These are phyloP conservation scores for Tarsius wallacei DNA, from an alignment of 2,797 vertebrate genomes.

Conservation along the genomic window DNA sequence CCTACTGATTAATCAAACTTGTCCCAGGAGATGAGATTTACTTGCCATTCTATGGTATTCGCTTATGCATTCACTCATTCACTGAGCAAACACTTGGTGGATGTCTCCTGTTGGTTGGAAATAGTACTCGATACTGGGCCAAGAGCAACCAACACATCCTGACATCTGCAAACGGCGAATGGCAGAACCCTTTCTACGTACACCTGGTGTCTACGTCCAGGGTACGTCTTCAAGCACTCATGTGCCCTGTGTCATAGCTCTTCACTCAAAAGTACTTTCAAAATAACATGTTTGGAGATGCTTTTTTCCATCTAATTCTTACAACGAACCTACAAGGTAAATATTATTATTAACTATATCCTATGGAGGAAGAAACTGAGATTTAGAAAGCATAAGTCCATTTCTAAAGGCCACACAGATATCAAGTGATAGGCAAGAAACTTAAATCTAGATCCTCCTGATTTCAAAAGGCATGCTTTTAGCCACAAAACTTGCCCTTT, in stretches of 20 bases:
- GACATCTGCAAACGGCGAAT: not conserved
- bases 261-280: constrained; percentile 40
- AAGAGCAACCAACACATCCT: not conserved
- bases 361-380: not conserved
- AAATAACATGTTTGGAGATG: not conserved
- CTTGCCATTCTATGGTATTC: not conserved
- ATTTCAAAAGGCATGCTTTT: not conserved
- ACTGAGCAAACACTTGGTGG: not conserved
- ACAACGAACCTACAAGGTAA: not conserved
- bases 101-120: not conserved
- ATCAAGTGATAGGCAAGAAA: not conserved
- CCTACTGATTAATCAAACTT: not conserved
- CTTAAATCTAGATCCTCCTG: not conserved
- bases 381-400: not conserved
- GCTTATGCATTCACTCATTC: constrained; percentile 17
- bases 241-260: not conserved
- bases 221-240: not conserved
- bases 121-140: not conserved
- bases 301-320: constrained; percentile 38
- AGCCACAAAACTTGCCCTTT: not conserved
- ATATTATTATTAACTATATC: not conserved
- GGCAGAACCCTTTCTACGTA: not conserved
- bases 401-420: not conserved
- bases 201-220: not conserved
- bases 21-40: not conserved